Evolutionary conservation across 2,888 invertebrate genomes (phyloP).

Genomic region (Fragum fragum): DNA sequence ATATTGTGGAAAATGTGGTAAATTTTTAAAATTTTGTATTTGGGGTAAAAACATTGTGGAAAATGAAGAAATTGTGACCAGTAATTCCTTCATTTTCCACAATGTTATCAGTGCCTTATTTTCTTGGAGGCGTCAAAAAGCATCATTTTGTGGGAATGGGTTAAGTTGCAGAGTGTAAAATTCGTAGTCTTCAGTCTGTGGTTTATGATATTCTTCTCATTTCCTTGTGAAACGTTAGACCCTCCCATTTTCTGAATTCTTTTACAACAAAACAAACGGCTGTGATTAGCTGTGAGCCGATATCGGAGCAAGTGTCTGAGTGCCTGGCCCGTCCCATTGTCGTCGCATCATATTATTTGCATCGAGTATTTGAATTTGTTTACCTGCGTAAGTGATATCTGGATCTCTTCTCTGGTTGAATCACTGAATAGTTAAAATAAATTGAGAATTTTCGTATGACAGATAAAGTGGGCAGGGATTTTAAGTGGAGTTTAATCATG

Average conservation of each 20-base stretch:
- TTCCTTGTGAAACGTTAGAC: slow-evolving; percentile 52
- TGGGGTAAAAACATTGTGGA: no score
- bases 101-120: no score
- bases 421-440: slow-evolving; percentile 19
- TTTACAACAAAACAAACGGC: slow-evolving; percentile 50
- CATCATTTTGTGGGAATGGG: no score
- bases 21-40: no score
- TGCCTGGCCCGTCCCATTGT: slow-evolving; percentile 56
- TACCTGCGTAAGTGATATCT: slow-evolving; percentile 44
- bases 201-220: slow-evolving; percentile 21
- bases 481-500: slow-evolving; percentile 20
- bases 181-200: background rate
- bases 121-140: no score
- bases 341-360: slow-evolving; percentile 54
- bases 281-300: slow-evolving; percentile 55
- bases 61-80: no score
- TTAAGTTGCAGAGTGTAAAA: no score
- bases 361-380: slow-evolving; percentile 43
- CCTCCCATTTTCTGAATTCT: slow-evolving; percentile 52
- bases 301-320: slow-evolving; percentile 38
- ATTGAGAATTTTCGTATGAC: slow-evolving; percentile 5
- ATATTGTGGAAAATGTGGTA: no score
- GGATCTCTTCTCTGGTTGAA: background rate
- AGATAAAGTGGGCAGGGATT: slow-evolving; percentile 23
- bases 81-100: no score